Percentiles rank a stretch among this genome's conserved stretches.
These are phyloP conservation scores for Mormoops blainvillei DNA, from an alignment of 2,113 vertebrate species.

Conservation along the genomic window DNA sequence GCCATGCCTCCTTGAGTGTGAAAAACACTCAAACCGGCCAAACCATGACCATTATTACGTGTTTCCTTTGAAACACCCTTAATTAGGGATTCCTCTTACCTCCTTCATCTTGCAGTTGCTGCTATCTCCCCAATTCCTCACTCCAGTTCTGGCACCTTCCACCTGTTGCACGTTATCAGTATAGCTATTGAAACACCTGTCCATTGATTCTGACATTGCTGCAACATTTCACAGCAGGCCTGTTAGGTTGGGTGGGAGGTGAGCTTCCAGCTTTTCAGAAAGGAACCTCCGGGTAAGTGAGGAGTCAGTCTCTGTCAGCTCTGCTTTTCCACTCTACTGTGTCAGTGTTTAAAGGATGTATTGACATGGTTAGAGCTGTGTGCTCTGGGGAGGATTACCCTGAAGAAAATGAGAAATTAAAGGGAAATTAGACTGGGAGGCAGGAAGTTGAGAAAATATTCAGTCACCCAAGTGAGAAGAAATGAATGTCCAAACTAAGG, in stretches of 20 bases:
- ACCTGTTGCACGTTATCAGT: neutral
- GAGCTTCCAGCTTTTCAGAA: neutral
- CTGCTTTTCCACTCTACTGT: neutral
- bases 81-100: neutral
- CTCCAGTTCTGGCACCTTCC: neutral
- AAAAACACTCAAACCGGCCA: neutral
- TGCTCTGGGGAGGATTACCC: neutral
- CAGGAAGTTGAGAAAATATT: conserved; percentile 22
- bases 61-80: neutral
- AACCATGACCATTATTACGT: neutral
- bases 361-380: neutral
- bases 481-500: neutral
- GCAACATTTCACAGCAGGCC: neutral
- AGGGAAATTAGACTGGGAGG: neutral
- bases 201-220: neutral
- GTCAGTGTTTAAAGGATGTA: neutral
- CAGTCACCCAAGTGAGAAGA: conserved; percentile 1
- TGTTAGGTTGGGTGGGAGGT: neutral
- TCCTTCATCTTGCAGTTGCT: neutral
- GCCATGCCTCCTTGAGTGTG: neutral
- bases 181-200: neutral
- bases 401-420: neutral
- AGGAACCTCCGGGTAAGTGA: rapidly evolving
- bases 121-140: neutral
- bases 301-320: neutral